Percentiles rank a stretch among this genome's conserved stretches.
Conservation (phyloP, 2,113 vertebrate genomes). For the Peromyscus californicus region DNA sequence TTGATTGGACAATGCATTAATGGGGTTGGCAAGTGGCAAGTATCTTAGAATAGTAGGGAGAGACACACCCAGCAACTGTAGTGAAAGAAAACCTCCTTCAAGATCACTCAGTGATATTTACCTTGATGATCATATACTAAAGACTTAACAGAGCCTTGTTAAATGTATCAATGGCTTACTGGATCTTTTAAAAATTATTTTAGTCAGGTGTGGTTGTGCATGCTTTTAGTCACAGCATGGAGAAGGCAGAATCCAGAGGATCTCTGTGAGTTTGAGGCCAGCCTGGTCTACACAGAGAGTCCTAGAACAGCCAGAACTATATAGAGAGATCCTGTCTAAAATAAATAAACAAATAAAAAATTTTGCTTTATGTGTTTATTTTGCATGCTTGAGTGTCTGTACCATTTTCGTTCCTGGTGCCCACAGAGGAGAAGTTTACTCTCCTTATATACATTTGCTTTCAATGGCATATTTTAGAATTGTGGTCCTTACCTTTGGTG, state of each 20-base stretch:
- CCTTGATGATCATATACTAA: not conserved
- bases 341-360: not conserved
- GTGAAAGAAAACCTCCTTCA: constrained; percentile 53
- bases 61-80: not conserved
- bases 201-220: not conserved
- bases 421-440: constrained; percentile 25
- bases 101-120: not conserved
- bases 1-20: not conserved
- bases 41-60: not conserved
- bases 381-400: not conserved
- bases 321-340: not conserved
- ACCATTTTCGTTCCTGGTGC: not conserved
- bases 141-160: constrained; percentile 39
- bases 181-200: not conserved
- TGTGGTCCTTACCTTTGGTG: not conserved
- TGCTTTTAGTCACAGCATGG: not conserved
- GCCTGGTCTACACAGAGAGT: not conserved
- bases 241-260: not conserved
- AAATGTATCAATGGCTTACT: not conserved
- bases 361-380: not conserved
- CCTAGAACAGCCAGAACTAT: not conserved
- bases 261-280: not conserved
- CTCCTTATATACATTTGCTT: not conserved
- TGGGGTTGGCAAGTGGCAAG: not conserved
- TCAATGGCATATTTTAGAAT: not conserved